These are phyloP conservation scores for Eretmocerus hayati DNA, from an alignment of 2,888 invertebrate species.

Conservation along the genomic window DNA sequence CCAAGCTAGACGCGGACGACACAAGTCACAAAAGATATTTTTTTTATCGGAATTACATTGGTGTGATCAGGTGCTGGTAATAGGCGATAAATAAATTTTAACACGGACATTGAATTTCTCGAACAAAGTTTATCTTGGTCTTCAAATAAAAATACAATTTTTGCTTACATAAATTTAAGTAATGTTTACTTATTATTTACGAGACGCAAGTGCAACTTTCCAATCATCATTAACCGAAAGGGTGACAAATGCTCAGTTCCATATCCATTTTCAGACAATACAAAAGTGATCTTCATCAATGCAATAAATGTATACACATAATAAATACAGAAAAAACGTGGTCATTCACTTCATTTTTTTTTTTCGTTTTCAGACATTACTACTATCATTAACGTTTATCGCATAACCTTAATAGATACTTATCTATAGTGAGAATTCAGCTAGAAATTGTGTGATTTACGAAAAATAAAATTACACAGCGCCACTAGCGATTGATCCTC, in stretches of 20 bases:
- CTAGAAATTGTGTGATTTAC: conserved; percentile 40
- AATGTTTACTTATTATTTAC: conserved; percentile 30
- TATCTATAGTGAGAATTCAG: conserved; percentile 43
- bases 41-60: no score
- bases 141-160: conserved; percentile 24
- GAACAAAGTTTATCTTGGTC: conserved; percentile 25
- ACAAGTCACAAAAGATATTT: no score
- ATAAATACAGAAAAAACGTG: conserved; percentile 41
- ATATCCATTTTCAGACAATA: conserved; percentile 24
- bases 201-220: conserved; percentile 22
- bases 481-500: conserved; percentile 22
- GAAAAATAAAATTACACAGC: conserved; percentile 41
- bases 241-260: conserved; percentile 22
- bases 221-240: conserved; percentile 18
- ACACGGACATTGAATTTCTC: conserved; percentile 11
- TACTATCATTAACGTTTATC: conserved; percentile 26
- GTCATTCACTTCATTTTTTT: conserved; percentile 32
- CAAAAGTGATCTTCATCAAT: conserved; percentile 27
- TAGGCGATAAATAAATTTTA: conserved; percentile 10
- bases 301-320: conserved; percentile 40
- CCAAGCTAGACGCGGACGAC: no score
- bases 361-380: conserved; percentile 25
- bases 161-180: conserved; percentile 38
- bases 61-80: no score
- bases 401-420: conserved; percentile 31